Evolutionary conservation across 1,140 invertebrate species (phyloP).

Genomic region (Drosophila rufa): DNA sequence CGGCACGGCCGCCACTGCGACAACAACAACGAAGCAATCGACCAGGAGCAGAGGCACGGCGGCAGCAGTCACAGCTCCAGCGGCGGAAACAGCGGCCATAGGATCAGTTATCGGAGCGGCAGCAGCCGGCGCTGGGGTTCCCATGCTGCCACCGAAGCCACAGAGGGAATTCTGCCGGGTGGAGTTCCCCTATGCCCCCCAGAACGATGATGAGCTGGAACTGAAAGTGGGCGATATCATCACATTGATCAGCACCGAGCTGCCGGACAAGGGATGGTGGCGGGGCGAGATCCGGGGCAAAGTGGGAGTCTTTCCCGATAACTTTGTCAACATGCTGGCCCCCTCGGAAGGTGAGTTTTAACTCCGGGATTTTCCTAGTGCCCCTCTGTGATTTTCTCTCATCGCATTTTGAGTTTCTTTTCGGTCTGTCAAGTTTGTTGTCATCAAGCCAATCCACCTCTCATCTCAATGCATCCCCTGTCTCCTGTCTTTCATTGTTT

Average conservation of each 20-base stretch:
- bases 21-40: conserved; percentile 58
- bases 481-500: conserved; percentile 9
- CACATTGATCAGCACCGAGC: conserved; percentile 93
- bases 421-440: conserved; percentile 59
- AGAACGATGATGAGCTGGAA: conserved; percentile 97
- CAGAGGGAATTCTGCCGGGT: conserved; percentile 92
- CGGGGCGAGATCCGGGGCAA: conserved; percentile 95
- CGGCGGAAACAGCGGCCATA: conserved; percentile 34
- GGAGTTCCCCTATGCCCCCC: conserved; percentile 94
- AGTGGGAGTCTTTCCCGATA: conserved; percentile 98
- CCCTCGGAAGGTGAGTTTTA: conserved; percentile 85
- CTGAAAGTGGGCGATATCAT: conserved; percentile 96
- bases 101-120: conserved; percentile 4
- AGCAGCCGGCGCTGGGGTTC: conserved; percentile 53
- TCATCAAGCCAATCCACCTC: conserved; percentile 44
- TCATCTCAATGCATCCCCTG: conserved; percentile 38
- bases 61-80: conserved; percentile 14
- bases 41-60: conserved; percentile 58
- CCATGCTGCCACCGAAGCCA: conserved; percentile 88
- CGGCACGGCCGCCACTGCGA: conserved; percentile 19
- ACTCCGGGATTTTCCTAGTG: background rate
- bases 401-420: conserved; percentile 56
- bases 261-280: conserved; percentile 98
- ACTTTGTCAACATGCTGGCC: conserved; percentile 93
- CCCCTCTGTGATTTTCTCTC: conserved; percentile 4